phyloP scores from a whole-genome alignment of 2,797 vertebrate genomes.

The Danio choprae region DNA sequence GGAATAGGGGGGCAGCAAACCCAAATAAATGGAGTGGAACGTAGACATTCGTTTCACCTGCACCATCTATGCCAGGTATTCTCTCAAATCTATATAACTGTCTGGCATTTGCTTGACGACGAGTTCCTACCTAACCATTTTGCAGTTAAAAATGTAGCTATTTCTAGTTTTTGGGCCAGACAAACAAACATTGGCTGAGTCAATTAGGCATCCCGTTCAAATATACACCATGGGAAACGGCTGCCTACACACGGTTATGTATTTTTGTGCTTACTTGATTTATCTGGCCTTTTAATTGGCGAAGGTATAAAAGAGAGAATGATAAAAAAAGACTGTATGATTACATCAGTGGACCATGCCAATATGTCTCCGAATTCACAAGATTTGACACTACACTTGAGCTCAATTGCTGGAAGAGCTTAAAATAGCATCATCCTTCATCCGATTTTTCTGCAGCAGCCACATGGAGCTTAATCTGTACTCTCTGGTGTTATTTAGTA shows the following conservation, averaged over 20 bases:
- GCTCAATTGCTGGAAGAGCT: not conserved
- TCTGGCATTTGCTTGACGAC: slow-evolving; percentile 40
- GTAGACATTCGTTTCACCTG: slow-evolving; percentile 52
- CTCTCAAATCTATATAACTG: slow-evolving; percentile 25
- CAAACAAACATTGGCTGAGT: not conserved
- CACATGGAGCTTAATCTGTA: not conserved
- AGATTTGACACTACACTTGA: slow-evolving; percentile 8
- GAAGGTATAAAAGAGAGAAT: slow-evolving; percentile 11
- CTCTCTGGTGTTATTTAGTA: not conserved
- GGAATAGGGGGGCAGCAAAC: slow-evolving; percentile 55
- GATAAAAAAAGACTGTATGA: slow-evolving; percentile 3
- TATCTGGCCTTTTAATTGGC: not conserved
- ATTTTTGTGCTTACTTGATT: not conserved
- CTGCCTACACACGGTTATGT: not conserved
- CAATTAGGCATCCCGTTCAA: slow-evolving; percentile 1
- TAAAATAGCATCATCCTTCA: slow-evolving; percentile 24
- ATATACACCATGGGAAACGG: not conserved
- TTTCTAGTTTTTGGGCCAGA: slow-evolving; percentile 33
- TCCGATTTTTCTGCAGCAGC: not conserved
- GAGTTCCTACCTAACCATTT: slow-evolving; percentile 55
- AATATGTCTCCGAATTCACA: slow-evolving; percentile 4
- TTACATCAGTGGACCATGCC: slow-evolving; percentile 22
- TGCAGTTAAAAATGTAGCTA: slow-evolving; percentile 38
- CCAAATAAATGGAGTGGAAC: slow-evolving; percentile 65
- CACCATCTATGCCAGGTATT: slow-evolving; percentile 49